A percentile compares a stretch with the other conserved stretches of the same genome.
phyloP scores from a whole-genome alignment of 2,888 invertebrate species.

The Acleris emargana region DNA sequence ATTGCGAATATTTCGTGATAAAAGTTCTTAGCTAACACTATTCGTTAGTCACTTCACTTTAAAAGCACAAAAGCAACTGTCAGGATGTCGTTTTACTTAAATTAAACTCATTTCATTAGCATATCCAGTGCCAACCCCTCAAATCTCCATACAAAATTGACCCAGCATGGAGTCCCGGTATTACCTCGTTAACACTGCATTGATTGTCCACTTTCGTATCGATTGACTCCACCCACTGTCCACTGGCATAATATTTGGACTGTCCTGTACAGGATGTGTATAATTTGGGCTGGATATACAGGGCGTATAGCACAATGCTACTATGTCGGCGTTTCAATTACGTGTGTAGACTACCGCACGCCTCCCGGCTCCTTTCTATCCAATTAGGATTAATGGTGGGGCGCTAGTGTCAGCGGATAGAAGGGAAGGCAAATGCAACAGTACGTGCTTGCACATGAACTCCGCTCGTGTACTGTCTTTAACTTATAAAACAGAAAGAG shows the following conservation, averaged over 20 bases:
- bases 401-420: slow-evolving; percentile 45
- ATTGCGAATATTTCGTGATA: too few relatives aligned
- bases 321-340: slow-evolving; percentile 62
- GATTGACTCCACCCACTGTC: slow-evolving; percentile 6
- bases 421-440: background rate
- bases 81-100: too few relatives aligned
- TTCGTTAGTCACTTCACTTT: too few relatives aligned
- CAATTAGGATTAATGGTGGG: slow-evolving; percentile 72
- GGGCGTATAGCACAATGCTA: slow-evolving; percentile 24
- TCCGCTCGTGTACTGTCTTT: background rate
- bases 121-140: too few relatives aligned
- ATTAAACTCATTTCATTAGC: too few relatives aligned
- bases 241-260: slow-evolving; percentile 24
- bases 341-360: slow-evolving; percentile 59
- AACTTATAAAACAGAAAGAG: background rate
- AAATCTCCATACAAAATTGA: too few relatives aligned
- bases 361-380: slow-evolving; percentile 66
- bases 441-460: background rate
- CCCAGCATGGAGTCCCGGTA: too few relatives aligned
- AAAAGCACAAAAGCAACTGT: too few relatives aligned
- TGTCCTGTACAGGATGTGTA: slow-evolving; percentile 15
- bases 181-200: background rate
- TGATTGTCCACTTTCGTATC: slow-evolving; percentile 25
- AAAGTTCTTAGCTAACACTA: too few relatives aligned
- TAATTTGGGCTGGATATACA: slow-evolving; percentile 31